Conservation (phyloP, 2,888 invertebrate species). For the Apotomis betuletana region DNA sequence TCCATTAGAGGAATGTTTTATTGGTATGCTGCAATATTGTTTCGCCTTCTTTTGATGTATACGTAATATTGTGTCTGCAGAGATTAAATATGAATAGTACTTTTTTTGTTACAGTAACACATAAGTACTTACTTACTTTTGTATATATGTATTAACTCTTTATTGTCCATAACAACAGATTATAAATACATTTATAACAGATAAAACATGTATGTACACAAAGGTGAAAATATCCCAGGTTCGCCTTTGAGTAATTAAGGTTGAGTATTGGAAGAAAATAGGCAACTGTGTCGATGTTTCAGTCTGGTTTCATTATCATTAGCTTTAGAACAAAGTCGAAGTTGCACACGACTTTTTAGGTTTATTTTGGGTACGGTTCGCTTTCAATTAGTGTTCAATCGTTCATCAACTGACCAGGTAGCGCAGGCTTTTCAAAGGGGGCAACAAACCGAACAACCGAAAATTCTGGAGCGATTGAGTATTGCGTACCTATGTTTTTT, state of each 20-base stretch:
- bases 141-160: no score
- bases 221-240: no score
- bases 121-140: no score
- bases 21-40: slow-evolving; percentile 2
- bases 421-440: slow-evolving; percentile 32
- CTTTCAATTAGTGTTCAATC: slow-evolving; percentile 48
- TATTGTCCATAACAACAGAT: no score
- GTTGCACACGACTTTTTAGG: slow-evolving; percentile 1
- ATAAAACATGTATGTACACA: no score
- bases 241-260: no score
- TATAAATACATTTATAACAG: no score
- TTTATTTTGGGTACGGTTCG: slow-evolving; percentile 43
- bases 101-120: no score
- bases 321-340: background rate
- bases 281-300: background rate
- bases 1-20: slow-evolving; percentile 17
- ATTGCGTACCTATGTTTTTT: background rate
- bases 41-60: no score
- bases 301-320: background rate
- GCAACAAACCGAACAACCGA: slow-evolving; percentile 24
- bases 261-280: no score
- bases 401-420: slow-evolving; percentile 41
- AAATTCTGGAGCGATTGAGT: slow-evolving; percentile 14
- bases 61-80: no score
- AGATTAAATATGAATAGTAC: no score